phyloP scores from a whole-genome alignment of 2,797 vertebrate genomes.

The Oreonectes daqikongensis region DNA sequence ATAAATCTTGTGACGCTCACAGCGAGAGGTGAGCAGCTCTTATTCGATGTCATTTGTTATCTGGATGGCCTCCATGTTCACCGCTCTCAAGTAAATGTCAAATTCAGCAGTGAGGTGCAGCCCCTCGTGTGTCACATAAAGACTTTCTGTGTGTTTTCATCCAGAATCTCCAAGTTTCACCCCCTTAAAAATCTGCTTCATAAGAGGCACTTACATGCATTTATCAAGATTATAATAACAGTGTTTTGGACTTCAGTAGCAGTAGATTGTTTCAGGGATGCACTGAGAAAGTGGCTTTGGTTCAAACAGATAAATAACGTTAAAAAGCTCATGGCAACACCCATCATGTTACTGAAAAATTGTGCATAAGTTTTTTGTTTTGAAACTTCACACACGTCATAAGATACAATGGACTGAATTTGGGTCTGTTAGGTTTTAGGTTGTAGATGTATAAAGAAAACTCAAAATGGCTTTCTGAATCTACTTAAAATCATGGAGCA shows the following conservation, averaged over 20 bases:
- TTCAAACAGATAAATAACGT: no score
- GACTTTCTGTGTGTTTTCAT: neutral
- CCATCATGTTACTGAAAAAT: neutral
- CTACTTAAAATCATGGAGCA: neutral
- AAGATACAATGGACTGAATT: no score
- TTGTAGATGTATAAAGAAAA: no score
- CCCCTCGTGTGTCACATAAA: conserved; percentile 15
- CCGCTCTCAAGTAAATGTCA: conserved; percentile 47
- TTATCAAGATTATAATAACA: neutral
- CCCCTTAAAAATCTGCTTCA: neutral
- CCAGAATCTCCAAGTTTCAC: neutral
- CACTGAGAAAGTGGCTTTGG: no score
- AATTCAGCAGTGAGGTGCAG: conserved; percentile 52
- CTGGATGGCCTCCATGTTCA: conserved; percentile 34
- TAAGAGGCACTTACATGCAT: neutral
- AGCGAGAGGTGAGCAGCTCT: conserved; percentile 4
- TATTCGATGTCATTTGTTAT: conserved; percentile 18
- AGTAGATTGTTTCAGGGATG: no score
- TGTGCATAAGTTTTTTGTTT: no score
- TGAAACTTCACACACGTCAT: no score
- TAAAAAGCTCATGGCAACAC: neutral
- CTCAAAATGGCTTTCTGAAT: neutral
- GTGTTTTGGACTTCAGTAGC: neutral
- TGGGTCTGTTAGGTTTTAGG: no score
- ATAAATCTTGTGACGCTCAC: neutral